phyloP scores from a whole-genome alignment of 2,113 vertebrate genomes.

The Sinocyclocheilus rhinocerous region DNA sequence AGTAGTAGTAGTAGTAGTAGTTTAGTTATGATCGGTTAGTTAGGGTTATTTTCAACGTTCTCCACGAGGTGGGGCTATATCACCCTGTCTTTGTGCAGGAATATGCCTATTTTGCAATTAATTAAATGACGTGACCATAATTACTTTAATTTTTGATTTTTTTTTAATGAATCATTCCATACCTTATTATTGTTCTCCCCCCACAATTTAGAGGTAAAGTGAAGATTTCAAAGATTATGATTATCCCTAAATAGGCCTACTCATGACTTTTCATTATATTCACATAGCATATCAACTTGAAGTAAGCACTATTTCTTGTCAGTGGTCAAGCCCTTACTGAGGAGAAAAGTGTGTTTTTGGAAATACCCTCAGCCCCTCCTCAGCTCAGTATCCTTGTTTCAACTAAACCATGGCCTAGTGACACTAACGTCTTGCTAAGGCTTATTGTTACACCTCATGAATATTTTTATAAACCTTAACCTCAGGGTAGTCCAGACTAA shows the following conservation, averaged over 20 bases:
- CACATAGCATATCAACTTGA: not conserved
- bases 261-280: not conserved
- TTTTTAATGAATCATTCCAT: not conserved
- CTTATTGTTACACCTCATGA: not conserved
- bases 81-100: not conserved
- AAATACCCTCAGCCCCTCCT: slow-evolving; percentile 29
- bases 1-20: too few species aligned
- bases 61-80: not conserved
- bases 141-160: not conserved
- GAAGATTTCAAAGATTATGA: slow-evolving; percentile 1
- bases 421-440: not conserved
- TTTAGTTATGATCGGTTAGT: not conserved
- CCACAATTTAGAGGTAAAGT: not conserved
- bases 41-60: not conserved
- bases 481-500: not conserved
- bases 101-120: not conserved
- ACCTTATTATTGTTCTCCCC: not conserved
- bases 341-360: slow-evolving; percentile 9
- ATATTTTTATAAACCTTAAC: not conserved
- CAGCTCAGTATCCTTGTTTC: not conserved
- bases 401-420: not conserved
- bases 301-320: not conserved
- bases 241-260: not conserved
- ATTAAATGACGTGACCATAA: too few species aligned
- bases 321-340: not conserved